Percentiles rank a stretch among this genome's conserved stretches.
Conservation (phyloP, 2,888 invertebrate species). For the Fragum fragum region DNA sequence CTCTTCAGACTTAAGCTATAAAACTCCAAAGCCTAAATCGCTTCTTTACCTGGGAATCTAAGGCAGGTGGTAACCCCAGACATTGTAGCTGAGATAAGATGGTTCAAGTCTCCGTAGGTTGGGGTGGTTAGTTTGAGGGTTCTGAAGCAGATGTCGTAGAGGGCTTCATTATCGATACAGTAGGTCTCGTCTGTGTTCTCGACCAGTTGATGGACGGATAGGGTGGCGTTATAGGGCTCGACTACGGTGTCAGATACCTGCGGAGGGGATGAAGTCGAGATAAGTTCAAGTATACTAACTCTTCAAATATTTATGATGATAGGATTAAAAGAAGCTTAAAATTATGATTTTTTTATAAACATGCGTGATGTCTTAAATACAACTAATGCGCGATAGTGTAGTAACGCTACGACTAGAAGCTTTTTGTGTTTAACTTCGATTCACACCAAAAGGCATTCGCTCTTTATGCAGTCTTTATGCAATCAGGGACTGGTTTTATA, state of each 20-base stretch:
- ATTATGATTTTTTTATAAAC: too few relatives aligned
- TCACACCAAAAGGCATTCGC: too few relatives aligned
- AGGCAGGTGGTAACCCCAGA: slow-evolving; percentile 72
- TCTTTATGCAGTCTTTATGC: too few relatives aligned
- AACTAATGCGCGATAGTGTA: too few relatives aligned
- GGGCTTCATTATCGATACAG: slow-evolving; percentile 88
- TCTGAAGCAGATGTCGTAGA: slow-evolving; percentile 89
- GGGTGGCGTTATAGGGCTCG: slow-evolving; percentile 94
- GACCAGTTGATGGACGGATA: slow-evolving; percentile 90
- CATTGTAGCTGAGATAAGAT: slow-evolving; percentile 88
- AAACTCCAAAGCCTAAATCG: too few relatives aligned
- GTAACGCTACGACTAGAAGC: too few relatives aligned
- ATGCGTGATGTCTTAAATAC: too few relatives aligned
- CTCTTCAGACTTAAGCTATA: too few relatives aligned
- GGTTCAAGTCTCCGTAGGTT: slow-evolving; percentile 85
- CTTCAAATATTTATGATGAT: too few relatives aligned
- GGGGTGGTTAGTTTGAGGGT: slow-evolving; percentile 88
- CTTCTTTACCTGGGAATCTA: slow-evolving; percentile 41
- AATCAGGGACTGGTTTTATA: too few relatives aligned
- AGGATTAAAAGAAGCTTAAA: too few relatives aligned
- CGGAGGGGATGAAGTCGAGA: neutral
- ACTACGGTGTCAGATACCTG: slow-evolving; percentile 91
- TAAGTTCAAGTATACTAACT: neutral
- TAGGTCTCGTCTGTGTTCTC: slow-evolving; percentile 88
- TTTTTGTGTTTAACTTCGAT: too few relatives aligned